Conservation (phyloP, 2,888 invertebrate species). For the Cheilosia scutellata region DNA sequence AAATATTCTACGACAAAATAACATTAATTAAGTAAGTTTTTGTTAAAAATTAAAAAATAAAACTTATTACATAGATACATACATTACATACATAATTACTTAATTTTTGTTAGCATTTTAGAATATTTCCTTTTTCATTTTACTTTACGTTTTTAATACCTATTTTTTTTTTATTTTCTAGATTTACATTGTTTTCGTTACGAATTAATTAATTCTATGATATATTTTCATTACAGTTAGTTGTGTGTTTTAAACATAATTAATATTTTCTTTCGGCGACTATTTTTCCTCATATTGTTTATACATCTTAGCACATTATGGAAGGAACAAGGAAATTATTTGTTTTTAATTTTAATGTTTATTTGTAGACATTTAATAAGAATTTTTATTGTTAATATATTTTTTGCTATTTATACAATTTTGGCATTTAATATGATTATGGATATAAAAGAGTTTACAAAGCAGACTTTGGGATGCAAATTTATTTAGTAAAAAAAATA, state of each 20-base stretch:
- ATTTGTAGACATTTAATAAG: slow-evolving; percentile 51
- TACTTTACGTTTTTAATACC: slow-evolving; percentile 16
- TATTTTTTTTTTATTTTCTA: slow-evolving; percentile 32
- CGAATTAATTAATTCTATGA: slow-evolving; percentile 68
- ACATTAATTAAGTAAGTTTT: slow-evolving; percentile 70
- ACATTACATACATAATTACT: background rate
- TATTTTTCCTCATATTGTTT: slow-evolving; percentile 28
- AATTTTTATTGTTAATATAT: slow-evolving; percentile 41
- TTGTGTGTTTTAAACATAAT: slow-evolving; percentile 38
- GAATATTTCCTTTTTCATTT: slow-evolving; percentile 23
- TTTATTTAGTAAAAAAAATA: slow-evolving; percentile 23
- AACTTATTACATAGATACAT: slow-evolving; percentile 30
- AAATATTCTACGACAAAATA: slow-evolving; percentile 54
- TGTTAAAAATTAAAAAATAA: slow-evolving; percentile 17
- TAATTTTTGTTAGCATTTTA: slow-evolving; percentile 24
- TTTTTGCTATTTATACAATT: slow-evolving; percentile 48
- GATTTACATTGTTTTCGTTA: slow-evolving; percentile 35
- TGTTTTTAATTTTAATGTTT: slow-evolving; percentile 14
- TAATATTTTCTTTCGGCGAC: slow-evolving; percentile 30
- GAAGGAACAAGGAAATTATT: slow-evolving; percentile 72
- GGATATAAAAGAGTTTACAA: slow-evolving; percentile 37
- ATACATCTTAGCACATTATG: slow-evolving; percentile 67
- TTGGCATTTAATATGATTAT: slow-evolving; percentile 56
- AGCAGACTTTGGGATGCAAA: slow-evolving; percentile 38
- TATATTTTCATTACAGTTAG: slow-evolving; percentile 62